Evolutionary conservation across 2,888 invertebrate species (phyloP).

Genomic region (Busseola fusca): DNA sequence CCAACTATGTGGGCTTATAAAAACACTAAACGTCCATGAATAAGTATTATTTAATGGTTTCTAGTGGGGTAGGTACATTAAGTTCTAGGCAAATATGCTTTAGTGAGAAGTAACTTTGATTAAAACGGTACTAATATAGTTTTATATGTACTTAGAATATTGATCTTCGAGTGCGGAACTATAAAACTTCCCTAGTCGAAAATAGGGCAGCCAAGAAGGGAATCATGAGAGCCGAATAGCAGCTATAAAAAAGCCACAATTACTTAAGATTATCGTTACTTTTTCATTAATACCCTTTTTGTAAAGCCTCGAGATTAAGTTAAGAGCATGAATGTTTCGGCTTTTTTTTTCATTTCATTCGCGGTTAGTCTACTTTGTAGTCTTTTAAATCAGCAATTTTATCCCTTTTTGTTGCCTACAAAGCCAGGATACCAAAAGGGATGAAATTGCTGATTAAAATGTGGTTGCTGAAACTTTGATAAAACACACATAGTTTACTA

Average conservation of each 20-base stretch:
- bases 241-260: conserved; percentile 15
- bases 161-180: conserved; percentile 8
- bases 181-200: neutral
- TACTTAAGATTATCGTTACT: conserved; percentile 35
- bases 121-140: conserved; percentile 29
- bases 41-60: conserved; percentile 27
- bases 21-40: conserved; percentile 18
- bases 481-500: conserved; percentile 5
- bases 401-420: neutral
- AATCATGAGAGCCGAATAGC: neutral
- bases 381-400: neutral
- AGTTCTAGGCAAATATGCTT: conserved; percentile 25
- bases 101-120: conserved; percentile 40
- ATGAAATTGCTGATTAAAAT: neutral
- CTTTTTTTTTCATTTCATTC: neutral
- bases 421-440: too few relatives aligned
- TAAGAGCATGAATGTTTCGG: conserved; percentile 16
- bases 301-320: conserved; percentile 24
- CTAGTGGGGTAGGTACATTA: conserved; percentile 3
- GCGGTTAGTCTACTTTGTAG: neutral
- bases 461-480: neutral
- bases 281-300: conserved; percentile 23
- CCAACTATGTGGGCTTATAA: neutral
- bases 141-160: conserved; percentile 20
- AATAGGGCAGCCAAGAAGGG: neutral